Evolutionary conservation across 1,140 invertebrate genomes (phyloP).

Genomic region (Sarcophaga peregrina): DNA sequence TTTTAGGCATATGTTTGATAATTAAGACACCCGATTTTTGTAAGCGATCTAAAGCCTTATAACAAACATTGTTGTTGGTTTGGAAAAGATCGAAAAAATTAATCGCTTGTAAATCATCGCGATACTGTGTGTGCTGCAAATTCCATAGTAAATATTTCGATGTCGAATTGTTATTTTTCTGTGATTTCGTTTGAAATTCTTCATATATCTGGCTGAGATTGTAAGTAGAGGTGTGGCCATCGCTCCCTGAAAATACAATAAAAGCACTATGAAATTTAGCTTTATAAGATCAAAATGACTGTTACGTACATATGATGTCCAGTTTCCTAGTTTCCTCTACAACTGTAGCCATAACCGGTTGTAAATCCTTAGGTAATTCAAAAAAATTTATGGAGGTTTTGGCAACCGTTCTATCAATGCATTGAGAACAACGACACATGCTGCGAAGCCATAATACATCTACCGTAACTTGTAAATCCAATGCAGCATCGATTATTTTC

Average conservation of each 20-base stretch:
- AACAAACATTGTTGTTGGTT: neutral
- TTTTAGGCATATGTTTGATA: neutral
- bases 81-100: neutral
- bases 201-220: neutral
- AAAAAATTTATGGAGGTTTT: neutral
- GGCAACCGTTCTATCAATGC: neutral
- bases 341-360: slow-evolving; percentile 23
- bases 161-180: neutral
- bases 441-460: slow-evolving; percentile 16
- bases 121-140: neutral
- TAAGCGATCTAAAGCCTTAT: neutral
- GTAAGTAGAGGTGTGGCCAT: slow-evolving; percentile 28
- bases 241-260: neutral
- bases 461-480: neutral
- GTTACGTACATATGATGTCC: slow-evolving; percentile 28
- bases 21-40: neutral
- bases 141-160: neutral
- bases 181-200: neutral
- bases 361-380: neutral
- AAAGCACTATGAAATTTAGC: neutral
- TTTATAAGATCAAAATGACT: neutral
- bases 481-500: neutral
- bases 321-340: slow-evolving; percentile 7
- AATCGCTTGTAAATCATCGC: neutral
- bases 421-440: neutral